Evolutionary conservation across 1,140 invertebrate genomes (phyloP).

Genomic region (Chionoecetes opilio): DNA sequence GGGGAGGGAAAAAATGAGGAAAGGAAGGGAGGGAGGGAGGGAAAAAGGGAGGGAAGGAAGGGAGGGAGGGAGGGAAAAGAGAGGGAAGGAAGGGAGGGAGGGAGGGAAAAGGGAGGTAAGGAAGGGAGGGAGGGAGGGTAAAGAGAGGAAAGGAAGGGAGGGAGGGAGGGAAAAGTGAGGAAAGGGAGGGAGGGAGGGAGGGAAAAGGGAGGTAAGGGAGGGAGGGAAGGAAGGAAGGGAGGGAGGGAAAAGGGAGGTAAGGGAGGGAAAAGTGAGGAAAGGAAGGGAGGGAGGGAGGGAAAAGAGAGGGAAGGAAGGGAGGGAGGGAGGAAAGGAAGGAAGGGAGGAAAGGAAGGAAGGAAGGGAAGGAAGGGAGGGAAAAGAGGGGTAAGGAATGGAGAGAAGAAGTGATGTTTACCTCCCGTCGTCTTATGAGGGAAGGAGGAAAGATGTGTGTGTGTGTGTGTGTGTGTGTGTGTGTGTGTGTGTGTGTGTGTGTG

Average conservation of each 20-base stretch:
- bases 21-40: not conserved
- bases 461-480: not conserved
- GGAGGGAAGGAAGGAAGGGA: no score
- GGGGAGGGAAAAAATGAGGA: not conserved
- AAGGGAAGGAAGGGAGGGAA: not conserved
- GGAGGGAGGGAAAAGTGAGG: no score
- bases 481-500: constrained; percentile 36
- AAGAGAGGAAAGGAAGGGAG: not conserved
- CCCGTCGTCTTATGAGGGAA: not conserved
- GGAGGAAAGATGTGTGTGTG: not conserved
- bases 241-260: not conserved
- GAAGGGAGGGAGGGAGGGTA: no score
- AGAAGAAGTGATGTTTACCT: not conserved
- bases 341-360: not conserved
- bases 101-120: not conserved
- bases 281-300: not conserved
- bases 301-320: not conserved
- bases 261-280: no score
- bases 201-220: no score
- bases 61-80: not conserved
- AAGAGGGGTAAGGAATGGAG: not conserved
- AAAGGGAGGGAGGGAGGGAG: no score
- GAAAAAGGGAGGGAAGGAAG: no score
- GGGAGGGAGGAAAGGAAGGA: not conserved
- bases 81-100: not conserved